Evolutionary conservation across 2,797 vertebrate genomes (phyloP).

Genomic region (Petrocephalus sullivani): DNA sequence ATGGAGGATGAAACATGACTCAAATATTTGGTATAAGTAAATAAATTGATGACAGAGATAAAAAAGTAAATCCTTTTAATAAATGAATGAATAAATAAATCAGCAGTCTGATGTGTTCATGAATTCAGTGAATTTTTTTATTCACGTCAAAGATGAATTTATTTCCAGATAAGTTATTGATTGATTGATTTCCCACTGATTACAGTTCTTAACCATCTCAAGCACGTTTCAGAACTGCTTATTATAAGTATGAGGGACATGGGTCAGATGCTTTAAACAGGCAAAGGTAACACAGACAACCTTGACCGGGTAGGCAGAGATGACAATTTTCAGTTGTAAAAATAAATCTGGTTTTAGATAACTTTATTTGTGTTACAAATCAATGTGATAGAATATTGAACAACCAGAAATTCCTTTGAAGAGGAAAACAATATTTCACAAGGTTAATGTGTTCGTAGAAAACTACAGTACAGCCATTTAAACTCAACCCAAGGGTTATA

Average conservation of each 20-base stretch:
- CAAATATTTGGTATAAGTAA: background rate
- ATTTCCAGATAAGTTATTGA: background rate
- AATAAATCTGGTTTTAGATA: background rate
- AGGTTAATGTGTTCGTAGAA: background rate
- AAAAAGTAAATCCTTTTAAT: background rate
- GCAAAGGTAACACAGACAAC: background rate
- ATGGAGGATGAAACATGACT: background rate
- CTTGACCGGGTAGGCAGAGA: background rate
- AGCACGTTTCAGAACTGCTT: background rate
- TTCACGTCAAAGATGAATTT: background rate
- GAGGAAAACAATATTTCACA: background rate
- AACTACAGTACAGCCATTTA: background rate
- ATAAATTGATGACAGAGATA: background rate
- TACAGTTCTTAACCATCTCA: background rate
- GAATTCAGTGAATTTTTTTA: background rate
- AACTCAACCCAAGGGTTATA: background rate
- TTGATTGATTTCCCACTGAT: background rate
- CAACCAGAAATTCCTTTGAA: background rate
- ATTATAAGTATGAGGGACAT: background rate
- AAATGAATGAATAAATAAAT: background rate
- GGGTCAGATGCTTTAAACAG: background rate
- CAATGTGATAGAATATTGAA: background rate
- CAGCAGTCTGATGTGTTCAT: background rate
- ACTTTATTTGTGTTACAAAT: background rate
- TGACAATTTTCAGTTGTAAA: background rate